Conservation (phyloP, 1,140 invertebrate species). For the Acyrthosiphon pisum region DNA sequence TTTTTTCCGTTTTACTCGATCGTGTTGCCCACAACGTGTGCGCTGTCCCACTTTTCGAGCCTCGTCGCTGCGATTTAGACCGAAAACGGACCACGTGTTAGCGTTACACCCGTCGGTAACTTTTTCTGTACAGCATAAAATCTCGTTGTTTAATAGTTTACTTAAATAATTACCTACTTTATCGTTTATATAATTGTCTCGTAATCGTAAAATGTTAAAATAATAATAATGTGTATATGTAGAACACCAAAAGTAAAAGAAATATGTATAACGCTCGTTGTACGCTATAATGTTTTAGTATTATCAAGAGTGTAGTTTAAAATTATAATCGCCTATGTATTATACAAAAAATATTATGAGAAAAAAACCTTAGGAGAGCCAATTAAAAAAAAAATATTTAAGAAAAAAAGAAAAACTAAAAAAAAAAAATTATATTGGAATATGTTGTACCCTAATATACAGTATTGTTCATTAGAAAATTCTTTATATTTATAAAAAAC, state of each 20-base stretch:
- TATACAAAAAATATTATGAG: neutral
- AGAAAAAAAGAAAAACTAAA: neutral
- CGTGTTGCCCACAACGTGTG: neutral
- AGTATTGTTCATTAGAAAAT: neutral
- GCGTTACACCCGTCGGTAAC: constrained; percentile 36
- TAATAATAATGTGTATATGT: constrained; percentile 12
- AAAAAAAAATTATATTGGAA: constrained; percentile 19
- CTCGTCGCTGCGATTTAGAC: constrained; percentile 37
- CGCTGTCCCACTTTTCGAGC: neutral
- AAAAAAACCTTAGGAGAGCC: constrained; percentile 26
- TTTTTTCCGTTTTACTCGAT: neutral
- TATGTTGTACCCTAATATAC: constrained; percentile 7
- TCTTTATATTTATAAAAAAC: constrained; percentile 12
- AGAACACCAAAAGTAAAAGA: constrained; percentile 13
- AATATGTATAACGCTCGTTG: constrained; percentile 26
- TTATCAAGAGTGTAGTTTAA: constrained; percentile 22
- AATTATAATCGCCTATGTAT: constrained; percentile 19
- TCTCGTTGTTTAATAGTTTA: constrained; percentile 25
- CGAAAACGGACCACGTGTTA: constrained; percentile 7
- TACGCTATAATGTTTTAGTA: constrained; percentile 8
- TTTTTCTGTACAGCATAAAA: constrained; percentile 9
- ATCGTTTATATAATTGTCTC: neutral
- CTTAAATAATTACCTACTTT: neutral
- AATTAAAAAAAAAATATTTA: constrained; percentile 19
- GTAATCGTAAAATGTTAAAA: constrained; percentile 7